These are phyloP conservation scores for Aromia moschata DNA, from an alignment of 2,888 invertebrate genomes.

Conservation along the genomic window DNA sequence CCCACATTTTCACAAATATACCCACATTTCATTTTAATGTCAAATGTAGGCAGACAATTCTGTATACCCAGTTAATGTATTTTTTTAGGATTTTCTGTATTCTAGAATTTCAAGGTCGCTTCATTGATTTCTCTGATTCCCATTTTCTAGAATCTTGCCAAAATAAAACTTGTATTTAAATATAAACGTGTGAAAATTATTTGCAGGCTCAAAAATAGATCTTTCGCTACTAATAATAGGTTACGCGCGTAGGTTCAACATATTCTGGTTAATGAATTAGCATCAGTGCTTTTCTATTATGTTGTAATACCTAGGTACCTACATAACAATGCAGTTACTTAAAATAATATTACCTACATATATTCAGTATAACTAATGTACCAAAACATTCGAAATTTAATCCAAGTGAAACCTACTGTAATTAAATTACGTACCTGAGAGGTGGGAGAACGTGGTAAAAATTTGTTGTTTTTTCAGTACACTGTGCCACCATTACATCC, in stretches of 20 bases:
- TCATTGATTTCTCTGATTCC: constrained; percentile 19
- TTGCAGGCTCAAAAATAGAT: constrained; percentile 12
- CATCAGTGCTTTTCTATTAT: constrained; percentile 8
- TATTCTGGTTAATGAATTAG: constrained; percentile 6
- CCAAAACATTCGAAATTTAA: neutral
- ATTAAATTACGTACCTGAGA: constrained; percentile 12
- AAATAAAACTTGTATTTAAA: constrained; percentile 13
- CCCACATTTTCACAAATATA: constrained; percentile 12
- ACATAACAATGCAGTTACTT: constrained; percentile 8
- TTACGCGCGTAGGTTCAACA: constrained; percentile 5
- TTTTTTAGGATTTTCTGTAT: constrained; percentile 7
- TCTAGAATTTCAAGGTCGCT: constrained; percentile 20
- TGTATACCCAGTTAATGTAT: constrained; percentile 31
- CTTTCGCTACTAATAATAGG: constrained; percentile 4
- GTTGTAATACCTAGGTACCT: constrained; percentile 1
- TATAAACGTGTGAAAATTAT: constrained; percentile 6
- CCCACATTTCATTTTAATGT: constrained; percentile 36
- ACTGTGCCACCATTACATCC: constrained; percentile 16
- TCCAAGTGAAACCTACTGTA: neutral
- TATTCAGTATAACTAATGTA: neutral
- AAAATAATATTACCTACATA: neutral
- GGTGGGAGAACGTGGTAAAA: constrained; percentile 11
- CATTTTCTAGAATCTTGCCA: constrained; percentile 12
- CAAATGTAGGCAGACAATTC: constrained; percentile 34
- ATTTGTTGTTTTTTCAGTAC: constrained; percentile 12